Evolutionary conservation across 2,888 invertebrate genomes (phyloP).

Genomic region (Protula sp.): DNA sequence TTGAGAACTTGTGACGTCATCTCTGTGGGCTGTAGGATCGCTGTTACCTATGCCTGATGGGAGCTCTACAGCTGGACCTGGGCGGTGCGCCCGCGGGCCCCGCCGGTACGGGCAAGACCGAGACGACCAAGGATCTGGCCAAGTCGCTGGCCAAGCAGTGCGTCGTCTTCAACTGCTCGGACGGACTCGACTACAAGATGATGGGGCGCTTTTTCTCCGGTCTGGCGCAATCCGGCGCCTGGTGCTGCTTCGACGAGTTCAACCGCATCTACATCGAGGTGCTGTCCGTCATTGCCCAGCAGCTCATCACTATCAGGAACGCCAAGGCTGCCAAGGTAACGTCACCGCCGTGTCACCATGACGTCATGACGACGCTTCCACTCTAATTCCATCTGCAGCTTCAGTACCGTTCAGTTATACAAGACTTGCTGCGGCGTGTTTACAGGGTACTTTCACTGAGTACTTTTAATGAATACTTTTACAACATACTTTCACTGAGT

Average conservation of each 20-base stretch:
- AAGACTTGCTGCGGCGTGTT: not conserved
- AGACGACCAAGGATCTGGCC: conserved; percentile 83
- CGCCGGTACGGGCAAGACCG: conserved; percentile 81
- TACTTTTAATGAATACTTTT: too few species aligned
- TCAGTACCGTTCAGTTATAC: not conserved
- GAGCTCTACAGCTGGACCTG: conserved; percentile 78
- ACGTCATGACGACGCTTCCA: not conserved
- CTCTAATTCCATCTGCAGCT: too few species aligned
- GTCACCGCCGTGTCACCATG: not conserved
- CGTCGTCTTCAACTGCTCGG: conserved; percentile 87
- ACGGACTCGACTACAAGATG: conserved; percentile 68
- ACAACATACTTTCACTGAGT: too few species aligned
- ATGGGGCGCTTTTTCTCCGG: conserved; percentile 90
- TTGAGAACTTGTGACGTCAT: too few species aligned
- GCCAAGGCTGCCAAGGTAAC: conserved; percentile 68
- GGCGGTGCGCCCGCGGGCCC: conserved; percentile 85
- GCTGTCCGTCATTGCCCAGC: conserved; percentile 82
- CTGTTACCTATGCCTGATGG: conserved; percentile 83
- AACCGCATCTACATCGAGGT: conserved; percentile 88
- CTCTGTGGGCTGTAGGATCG: conserved; percentile 58
- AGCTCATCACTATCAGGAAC: conserved; percentile 79
- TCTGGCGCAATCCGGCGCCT: conserved; percentile 80
- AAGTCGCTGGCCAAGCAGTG: conserved; percentile 83
- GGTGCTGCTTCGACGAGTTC: conserved; percentile 91
- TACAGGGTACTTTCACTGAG: too few species aligned